These are phyloP conservation scores for Myotis daubentonii DNA, from an alignment of 2,797 vertebrate species.

Conservation along the genomic window DNA sequence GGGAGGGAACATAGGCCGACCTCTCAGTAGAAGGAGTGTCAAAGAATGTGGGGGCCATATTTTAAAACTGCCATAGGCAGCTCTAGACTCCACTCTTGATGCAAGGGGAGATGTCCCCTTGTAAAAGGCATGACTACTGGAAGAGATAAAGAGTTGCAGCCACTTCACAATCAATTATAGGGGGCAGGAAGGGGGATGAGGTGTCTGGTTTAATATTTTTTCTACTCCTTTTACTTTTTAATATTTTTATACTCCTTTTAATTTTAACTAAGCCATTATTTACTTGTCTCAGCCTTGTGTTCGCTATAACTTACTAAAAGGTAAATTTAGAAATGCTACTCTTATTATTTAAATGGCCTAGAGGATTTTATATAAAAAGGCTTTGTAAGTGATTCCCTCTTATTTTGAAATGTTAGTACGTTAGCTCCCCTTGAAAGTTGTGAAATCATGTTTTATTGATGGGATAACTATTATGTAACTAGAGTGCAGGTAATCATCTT, in stretches of 20 bases:
- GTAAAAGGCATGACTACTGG: not conserved
- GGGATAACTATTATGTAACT: slow-evolving; percentile 80
- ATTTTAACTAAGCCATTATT: slow-evolving; percentile 48
- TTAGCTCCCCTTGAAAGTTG: slow-evolving; percentile 66
- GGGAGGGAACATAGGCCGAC: not conserved
- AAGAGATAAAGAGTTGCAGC: not conserved
- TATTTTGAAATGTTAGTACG: slow-evolving; percentile 63
- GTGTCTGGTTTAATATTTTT: not conserved
- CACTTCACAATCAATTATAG: not conserved
- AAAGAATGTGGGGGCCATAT: not conserved
- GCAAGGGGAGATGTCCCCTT: not conserved
- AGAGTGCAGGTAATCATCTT: slow-evolving; percentile 83
- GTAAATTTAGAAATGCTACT: slow-evolving; percentile 61
- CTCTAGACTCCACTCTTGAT: not conserved
- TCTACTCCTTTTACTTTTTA: slow-evolving; percentile 46
- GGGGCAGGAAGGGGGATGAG: fast-evolving
- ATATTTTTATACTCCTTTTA: slow-evolving; percentile 6
- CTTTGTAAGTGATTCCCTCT: slow-evolving; percentile 55
- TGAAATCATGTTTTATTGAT: slow-evolving; percentile 83
- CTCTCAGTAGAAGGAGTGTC: not conserved
- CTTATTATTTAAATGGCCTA: slow-evolving; percentile 44
- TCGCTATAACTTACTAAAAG: slow-evolving; percentile 36
- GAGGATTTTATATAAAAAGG: slow-evolving; percentile 55
- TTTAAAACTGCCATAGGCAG: not conserved
- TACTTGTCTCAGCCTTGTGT: slow-evolving; percentile 26